Conservation (phyloP, 2,888 invertebrate genomes). For the Horisme vitalbata region DNA sequence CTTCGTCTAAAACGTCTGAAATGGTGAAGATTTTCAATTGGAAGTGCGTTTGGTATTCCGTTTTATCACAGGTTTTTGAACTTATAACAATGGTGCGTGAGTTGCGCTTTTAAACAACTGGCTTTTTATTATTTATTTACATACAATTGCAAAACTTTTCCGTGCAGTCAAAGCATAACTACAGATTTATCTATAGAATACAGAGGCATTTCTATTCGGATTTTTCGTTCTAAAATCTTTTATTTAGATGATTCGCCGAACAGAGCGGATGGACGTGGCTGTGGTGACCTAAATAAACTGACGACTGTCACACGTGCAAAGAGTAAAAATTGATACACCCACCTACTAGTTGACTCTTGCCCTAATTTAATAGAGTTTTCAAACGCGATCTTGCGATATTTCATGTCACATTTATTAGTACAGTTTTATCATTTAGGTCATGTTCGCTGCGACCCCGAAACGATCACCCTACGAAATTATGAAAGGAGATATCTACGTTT, state of each 20-base stretch:
- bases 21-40: not conserved
- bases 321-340: conserved; percentile 16
- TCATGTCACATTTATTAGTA: conserved; percentile 24
- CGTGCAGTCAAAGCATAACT: not conserved
- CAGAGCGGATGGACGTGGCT: conserved; percentile 7
- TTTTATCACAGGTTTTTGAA: not conserved
- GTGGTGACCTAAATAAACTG: conserved; percentile 20
- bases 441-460: conserved; percentile 20
- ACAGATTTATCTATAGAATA: not conserved
- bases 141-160: conserved; percentile 1
- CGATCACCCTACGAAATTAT: conserved; percentile 39
- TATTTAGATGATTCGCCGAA: conserved; percentile 8
- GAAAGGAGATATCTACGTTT: conserved; percentile 40
- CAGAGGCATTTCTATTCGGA: not conserved
- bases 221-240: conserved; percentile 2
- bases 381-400: conserved; percentile 23
- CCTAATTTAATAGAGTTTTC: conserved; percentile 19
- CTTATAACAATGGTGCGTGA: not conserved
- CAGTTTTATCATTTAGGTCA: conserved; percentile 23
- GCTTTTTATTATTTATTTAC: not conserved
- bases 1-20: conserved; percentile 3
- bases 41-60: not conserved
- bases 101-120: not conserved
- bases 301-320: conserved; percentile 18
- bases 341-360: conserved; percentile 2